Base-by-base conservation (phyloP, 2,888 invertebrate species). In the Thymelicus sylvestris region DNA sequence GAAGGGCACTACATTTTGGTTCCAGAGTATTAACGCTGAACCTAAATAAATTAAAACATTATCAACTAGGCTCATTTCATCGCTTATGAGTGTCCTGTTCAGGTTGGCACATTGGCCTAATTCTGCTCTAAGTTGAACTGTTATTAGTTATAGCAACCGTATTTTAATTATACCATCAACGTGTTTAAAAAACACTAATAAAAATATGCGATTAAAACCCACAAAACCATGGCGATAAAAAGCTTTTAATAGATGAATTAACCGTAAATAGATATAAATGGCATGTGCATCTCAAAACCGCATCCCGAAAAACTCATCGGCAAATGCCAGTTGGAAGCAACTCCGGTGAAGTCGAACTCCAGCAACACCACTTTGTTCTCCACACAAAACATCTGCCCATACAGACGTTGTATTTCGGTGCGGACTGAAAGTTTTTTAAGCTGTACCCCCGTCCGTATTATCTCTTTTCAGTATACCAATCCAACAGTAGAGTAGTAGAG, bases 401-500 rank as follows among this genome's bases (percentile, higher is more conserved):
- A 71, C 48, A 71, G 66, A 66, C 70, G 65, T 65, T 70, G 61
- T 71, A 71, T 71, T 71, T 71, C 52, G 66, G 70, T 19, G 59
- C 52, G 52, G 65, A 24, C 70, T 66, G 63, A 71, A 71, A 71
- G 71, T 67, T 71, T 67, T 66, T 67, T 66, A 67, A 71, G 71
- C 71, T 63, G 55, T 63, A 24, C 71, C 65, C 59, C 50, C 55
- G 66, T 57, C 31, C 59, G 61, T 38, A 66, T 66, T 71, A 71
- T 71, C 65, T 71, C 65, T 66, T 66, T 65, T 71, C 73, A 76
- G 67, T 72, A 69, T 75, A 71, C 77, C 74, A 74, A 77, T 77
- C 74, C 76, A 72, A 76, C 76, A 77, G 78, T 74, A 78, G 76
- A 75, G 76, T 79, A 77, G 78, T 74, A 78, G 76, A 75, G 76